phyloP scores from a whole-genome alignment of 2,888 invertebrate species.

The Blastobasis adustella region DNA sequence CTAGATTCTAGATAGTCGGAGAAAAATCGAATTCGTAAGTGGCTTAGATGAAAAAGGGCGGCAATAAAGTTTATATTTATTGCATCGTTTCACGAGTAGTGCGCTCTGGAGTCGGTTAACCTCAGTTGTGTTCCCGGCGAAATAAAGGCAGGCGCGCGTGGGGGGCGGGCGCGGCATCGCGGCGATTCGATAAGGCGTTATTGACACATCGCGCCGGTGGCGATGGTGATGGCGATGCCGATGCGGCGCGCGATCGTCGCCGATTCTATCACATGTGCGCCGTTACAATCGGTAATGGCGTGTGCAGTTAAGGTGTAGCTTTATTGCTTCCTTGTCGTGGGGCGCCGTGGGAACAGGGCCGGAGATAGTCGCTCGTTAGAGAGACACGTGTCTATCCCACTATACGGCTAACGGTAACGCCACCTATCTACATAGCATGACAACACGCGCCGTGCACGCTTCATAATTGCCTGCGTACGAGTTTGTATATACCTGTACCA shows the following conservation, averaged over 20 bases:
- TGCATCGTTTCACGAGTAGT: not conserved
- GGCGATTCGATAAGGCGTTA: slow-evolving; percentile 62
- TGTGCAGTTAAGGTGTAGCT: slow-evolving; percentile 69
- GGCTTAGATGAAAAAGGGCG: not conserved
- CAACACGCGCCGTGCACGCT: not conserved
- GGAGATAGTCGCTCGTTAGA: slow-evolving; percentile 67
- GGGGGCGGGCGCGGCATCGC: slow-evolving; percentile 24
- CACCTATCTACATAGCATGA: slow-evolving; percentile 13
- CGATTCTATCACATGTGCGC: slow-evolving; percentile 58
- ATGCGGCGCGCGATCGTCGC: slow-evolving; percentile 32
- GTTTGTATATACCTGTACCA: no score
- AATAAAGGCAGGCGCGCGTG: slow-evolving; percentile 4
- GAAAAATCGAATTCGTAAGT: not conserved
- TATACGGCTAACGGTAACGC: slow-evolving; percentile 22
- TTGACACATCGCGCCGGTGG: slow-evolving; percentile 38
- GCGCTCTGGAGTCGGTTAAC: not conserved
- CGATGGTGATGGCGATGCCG: slow-evolving; percentile 23
- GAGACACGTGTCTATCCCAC: slow-evolving; percentile 39
- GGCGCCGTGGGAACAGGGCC: slow-evolving; percentile 60
- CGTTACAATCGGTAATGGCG: slow-evolving; percentile 69
- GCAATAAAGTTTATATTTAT: slow-evolving; percentile 1
- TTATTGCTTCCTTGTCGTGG: slow-evolving; percentile 67
- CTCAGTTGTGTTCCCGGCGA: not conserved
- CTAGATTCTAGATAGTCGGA: no score
- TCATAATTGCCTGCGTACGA: no score